Base-by-base conservation (phyloP, 1,140 invertebrate species). In the Doryteuthis pealeii region DNA sequence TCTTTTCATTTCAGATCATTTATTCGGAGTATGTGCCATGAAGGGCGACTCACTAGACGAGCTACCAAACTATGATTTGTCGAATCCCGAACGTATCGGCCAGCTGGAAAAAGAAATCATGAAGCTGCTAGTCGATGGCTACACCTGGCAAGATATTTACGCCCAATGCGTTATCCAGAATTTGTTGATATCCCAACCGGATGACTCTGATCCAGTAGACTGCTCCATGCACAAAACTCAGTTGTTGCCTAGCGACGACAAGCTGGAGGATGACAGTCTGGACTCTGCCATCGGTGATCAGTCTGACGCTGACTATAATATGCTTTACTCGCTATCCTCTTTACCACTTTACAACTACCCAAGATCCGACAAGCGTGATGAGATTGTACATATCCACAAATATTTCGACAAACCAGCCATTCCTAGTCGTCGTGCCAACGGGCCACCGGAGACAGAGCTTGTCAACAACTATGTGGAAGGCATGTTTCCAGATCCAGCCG, bases 131-230 rank as follows among this genome's bases (percentile, higher is more conserved):
- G 6, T 76, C 15, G 77, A 77, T 32, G 81, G 81, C 18, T 82
- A 81, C 67, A 78, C 79, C 0, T 83, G 82, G 82, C 70, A 77
- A 45, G 81, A 83, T 72, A 79, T 76, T 31, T 82, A 77, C 71
- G 82, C 82, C n/a, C 82, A 83, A 73, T 83, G 82, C 68, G 78
- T 77, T 62, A 70, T 83, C 15, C 82, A 83, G 68, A 83, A 83
- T 72, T 74, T 78, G 14, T 76, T 83, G 15, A 26, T 83, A 12
- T 74, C 77, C 15, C 81, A 40, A 67, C 68, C 18, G 71, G 54
- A 62, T 22, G 54, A 5, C 18, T 22, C 18, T 1, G 26, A 18
- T 8, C 66, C 66, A 68, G 5, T 68, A 6, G 66, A 68, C 22
- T 33, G 66, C 66, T 26, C 15, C 22, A 5, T 31, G 28, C 31